Evolutionary conservation across 1,140 invertebrate genomes (phyloP), one percentile per base, ranked within the genome.

Genomic region (Trichonephila clavipes): DNA sequence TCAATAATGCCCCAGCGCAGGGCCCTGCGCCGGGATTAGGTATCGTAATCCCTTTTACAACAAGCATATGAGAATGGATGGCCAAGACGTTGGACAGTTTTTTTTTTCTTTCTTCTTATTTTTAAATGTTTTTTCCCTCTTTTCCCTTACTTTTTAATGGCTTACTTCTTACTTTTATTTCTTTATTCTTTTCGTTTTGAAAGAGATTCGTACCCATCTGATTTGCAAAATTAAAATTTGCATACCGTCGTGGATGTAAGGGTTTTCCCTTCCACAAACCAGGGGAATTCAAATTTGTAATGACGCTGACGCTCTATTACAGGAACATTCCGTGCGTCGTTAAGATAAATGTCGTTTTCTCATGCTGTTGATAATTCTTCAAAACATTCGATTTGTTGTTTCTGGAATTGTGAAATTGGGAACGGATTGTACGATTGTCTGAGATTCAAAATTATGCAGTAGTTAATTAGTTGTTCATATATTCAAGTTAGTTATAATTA

Each of bases 1-100:
- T 93, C 92, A 93, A 93, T 93, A 93, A 93, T 93, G 86, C 91
- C 91, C 62, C 6, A 61, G 59, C n/a, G 44, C 28, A 69, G 24
- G n/a, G 72, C 83, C 92, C 34, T 21, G 34, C 24, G 85, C 92
- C 83, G 88, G 92, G 92, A 93, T 93, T 93, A 93, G 64, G 66
- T 10, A 28, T 28, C 16, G 10, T 93, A 93, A 93, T 93, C 92
- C 92, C 72, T 88, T 88, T 82, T 93, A 93, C 92, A 93, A 93
- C 92, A 93, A 93, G 83, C 85, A 93, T 92, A 93, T 90, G 66
- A 88, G 62, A 92, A 93, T 93, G 40, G 85, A 93, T 93, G 85
- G 69, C 12, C 28, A 40, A 82, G 77, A 59, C 24, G 28, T 34
- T 62, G 69, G 69, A 28, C n/a, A 85, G 58, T 7, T 83, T 66